These are phyloP conservation scores for Neogobius melanostomus DNA, from an alignment of 2,113 vertebrate genomes.

Conservation along the genomic window DNA sequence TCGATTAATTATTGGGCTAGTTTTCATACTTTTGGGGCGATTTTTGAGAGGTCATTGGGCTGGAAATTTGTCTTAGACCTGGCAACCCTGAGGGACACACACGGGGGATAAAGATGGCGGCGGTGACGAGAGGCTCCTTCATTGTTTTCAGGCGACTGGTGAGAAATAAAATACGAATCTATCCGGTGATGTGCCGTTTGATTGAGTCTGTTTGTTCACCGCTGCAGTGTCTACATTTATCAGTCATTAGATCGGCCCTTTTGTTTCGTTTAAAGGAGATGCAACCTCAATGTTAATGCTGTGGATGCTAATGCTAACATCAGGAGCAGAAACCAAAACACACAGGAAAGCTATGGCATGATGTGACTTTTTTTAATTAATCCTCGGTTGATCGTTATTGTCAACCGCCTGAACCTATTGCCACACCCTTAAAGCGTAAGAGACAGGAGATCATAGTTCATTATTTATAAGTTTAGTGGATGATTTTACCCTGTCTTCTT, in stretches of 20 bases:
- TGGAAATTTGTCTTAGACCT: too few relatives aligned
- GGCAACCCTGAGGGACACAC: too few relatives aligned
- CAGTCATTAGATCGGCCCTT: neutral
- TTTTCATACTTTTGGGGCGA: too few relatives aligned
- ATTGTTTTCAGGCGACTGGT: conserved; percentile 79
- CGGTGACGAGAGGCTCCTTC: conserved; percentile 76
- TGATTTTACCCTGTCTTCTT: neutral
- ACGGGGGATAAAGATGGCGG: conserved; percentile 82
- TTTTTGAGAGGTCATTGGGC: too few relatives aligned
- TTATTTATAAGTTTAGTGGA: too few relatives aligned
- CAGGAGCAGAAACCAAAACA: neutral
- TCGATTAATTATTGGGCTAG: too few relatives aligned
- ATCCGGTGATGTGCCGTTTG: neutral
- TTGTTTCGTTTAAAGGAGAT: conserved; percentile 17
- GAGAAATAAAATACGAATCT: conserved; percentile 52
- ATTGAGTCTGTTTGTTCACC: neutral
- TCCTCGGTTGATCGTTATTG: too few relatives aligned
- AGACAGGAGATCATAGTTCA: neutral
- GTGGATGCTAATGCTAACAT: conserved; percentile 20
- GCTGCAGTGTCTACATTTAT: neutral
- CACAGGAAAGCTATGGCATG: neutral
- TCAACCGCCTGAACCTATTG: neutral
- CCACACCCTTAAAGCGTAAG: neutral
- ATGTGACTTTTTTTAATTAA: neutral
- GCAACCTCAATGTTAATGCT: neutral